phyloP scores from a whole-genome alignment of 1,140 invertebrate genomes.

The Globodera ellingtonae region DNA sequence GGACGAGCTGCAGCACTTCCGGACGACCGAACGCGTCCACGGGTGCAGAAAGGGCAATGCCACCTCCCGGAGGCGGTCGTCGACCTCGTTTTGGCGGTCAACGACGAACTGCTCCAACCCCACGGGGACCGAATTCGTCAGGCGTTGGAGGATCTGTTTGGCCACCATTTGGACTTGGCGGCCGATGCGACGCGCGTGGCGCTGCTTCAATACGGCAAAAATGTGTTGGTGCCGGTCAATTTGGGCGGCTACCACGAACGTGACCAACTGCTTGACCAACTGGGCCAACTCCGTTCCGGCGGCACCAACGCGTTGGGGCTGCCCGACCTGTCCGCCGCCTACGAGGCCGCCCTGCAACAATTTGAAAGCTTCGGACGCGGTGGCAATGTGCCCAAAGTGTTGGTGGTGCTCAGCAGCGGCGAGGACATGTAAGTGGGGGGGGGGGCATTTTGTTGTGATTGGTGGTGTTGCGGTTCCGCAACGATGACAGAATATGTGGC shows the following conservation, averaged over 20 bases:
- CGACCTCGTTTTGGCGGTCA: slow-evolving; percentile 41
- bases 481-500: background rate
- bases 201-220: slow-evolving; percentile 49
- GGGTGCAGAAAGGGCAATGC: slow-evolving; percentile 19
- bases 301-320: slow-evolving; percentile 30
- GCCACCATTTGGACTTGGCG: slow-evolving; percentile 21
- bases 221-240: slow-evolving; percentile 49
- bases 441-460: background rate
- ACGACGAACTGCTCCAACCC: slow-evolving; percentile 29
- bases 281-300: slow-evolving; percentile 9
- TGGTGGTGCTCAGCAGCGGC: slow-evolving; percentile 42
- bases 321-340: slow-evolving; percentile 33
- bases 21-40: slow-evolving; percentile 4
- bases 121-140: slow-evolving; percentile 15
- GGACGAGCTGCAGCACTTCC: background rate
- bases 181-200: slow-evolving; percentile 48
- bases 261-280: slow-evolving; percentile 16
- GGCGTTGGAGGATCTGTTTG: slow-evolving; percentile 17
- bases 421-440: slow-evolving; percentile 47
- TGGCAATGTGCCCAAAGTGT: slow-evolving; percentile 29
- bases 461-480: no score
- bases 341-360: slow-evolving; percentile 47
- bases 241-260: slow-evolving; percentile 58
- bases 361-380: slow-evolving; percentile 44
- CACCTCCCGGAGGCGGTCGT: slow-evolving; percentile 29